A percentile compares a stretch with the other conserved stretches of the same genome.
These are phyloP conservation scores for Acanthosepion lycidas DNA, from an alignment of 2,888 invertebrate genomes.

Conservation along the genomic window DNA sequence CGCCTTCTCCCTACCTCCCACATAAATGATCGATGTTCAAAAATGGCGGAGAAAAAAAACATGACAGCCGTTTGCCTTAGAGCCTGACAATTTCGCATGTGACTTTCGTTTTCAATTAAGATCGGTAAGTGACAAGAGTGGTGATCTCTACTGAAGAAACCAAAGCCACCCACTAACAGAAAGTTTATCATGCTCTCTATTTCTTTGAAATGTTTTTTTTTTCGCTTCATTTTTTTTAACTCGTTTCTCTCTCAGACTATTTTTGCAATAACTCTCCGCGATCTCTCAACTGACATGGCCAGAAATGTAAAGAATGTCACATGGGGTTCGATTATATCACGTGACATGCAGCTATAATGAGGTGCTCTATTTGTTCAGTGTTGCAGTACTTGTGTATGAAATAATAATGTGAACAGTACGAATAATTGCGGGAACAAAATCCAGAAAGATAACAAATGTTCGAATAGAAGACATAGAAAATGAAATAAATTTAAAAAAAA, in stretches of 20 bases:
- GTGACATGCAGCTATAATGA: neutral
- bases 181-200: neutral
- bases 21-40: constrained; percentile 18
- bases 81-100: neutral
- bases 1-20: no score
- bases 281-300: neutral
- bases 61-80: neutral
- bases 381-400: neutral
- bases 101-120: constrained; percentile 8
- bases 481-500: no score
- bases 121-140: constrained; percentile 16
- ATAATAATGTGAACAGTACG: neutral
- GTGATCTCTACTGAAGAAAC: neutral
- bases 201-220: neutral
- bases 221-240: neutral
- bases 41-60: neutral
- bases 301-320: neutral
- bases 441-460: no score
- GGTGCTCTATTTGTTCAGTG: neutral
- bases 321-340: neutral
- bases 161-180: neutral
- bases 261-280: neutral
- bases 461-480: no score
- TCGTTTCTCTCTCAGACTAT: neutral
- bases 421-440: neutral